These are phyloP conservation scores for Leptestheria dahalacensis DNA, from an alignment of 1,140 invertebrate genomes.

Conservation along the genomic window DNA sequence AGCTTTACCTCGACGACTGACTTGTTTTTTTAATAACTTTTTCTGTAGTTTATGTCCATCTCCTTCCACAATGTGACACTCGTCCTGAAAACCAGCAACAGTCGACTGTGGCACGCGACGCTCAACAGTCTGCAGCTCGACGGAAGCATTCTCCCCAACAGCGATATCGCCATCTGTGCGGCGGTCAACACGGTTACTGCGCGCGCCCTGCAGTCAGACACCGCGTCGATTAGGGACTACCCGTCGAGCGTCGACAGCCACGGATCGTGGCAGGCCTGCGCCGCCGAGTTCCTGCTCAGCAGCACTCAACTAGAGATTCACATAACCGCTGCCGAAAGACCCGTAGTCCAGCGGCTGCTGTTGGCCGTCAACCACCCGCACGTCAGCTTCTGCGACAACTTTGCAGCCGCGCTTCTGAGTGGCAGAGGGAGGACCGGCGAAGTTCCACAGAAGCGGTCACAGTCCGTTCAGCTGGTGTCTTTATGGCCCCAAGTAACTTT, in stretches of 20 bases:
- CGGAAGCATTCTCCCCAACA: conserved; percentile 52
- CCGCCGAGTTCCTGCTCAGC: neutral
- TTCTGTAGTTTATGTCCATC: conserved; percentile 59
- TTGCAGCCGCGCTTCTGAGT: too few relatives aligned
- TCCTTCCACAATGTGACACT: conserved; percentile 66
- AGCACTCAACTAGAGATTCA: neutral
- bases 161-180: conserved; percentile 45
- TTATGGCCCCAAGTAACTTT: neutral
- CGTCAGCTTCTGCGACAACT: neutral
- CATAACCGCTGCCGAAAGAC: conserved; percentile 16
- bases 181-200: conserved; percentile 22
- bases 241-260: neutral
- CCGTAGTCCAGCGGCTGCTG: conserved; percentile 10
- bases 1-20: neutral
- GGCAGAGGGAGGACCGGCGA: too few relatives aligned
- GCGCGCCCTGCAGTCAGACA: conserved; percentile 33
- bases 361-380: neutral
- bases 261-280: neutral
- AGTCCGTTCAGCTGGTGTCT: neutral
- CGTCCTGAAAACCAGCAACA: conserved; percentile 42
- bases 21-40: conserved; percentile 10
- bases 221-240: conserved; percentile 16
- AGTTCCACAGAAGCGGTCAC: too few relatives aligned
- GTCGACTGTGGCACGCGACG: conserved; percentile 52
- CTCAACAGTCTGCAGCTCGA: conserved; percentile 60